Conservation (phyloP, 1,140 invertebrate genomes). For the Eurytemora carolleeae region DNA sequence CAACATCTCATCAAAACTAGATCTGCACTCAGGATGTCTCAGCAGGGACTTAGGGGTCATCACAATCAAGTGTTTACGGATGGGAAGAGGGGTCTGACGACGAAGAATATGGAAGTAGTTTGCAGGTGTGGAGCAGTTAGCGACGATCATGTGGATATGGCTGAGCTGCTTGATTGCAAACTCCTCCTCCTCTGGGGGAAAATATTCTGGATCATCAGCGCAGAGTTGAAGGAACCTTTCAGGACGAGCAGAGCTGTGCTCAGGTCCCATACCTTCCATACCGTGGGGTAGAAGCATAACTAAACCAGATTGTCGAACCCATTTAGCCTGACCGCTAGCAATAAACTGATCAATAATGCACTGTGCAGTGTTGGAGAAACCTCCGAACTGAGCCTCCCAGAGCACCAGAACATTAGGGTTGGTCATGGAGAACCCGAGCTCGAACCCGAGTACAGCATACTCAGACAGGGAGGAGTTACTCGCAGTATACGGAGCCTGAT, state of each 20-base stretch:
- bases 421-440: slow-evolving; percentile 91
- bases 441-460: slow-evolving; percentile 77
- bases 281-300: slow-evolving; percentile 91
- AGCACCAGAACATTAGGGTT: slow-evolving; percentile 92
- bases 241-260: slow-evolving; percentile 83
- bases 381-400: slow-evolving; percentile 98
- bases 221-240: slow-evolving; percentile 95
- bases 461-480: slow-evolving; percentile 94
- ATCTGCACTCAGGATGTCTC: slow-evolving; percentile 80
- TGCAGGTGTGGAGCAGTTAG: slow-evolving; percentile 90
- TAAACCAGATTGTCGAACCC: slow-evolving; percentile 88
- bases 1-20: slow-evolving; percentile 80
- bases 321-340: slow-evolving; percentile 85
- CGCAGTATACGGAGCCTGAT: slow-evolving; percentile 85
- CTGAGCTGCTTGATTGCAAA: slow-evolving; percentile 90
- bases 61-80: slow-evolving; percentile 83
- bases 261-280: slow-evolving; percentile 97
- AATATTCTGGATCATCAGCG: slow-evolving; percentile 84
- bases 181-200: slow-evolving; percentile 62
- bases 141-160: slow-evolving; percentile 91
- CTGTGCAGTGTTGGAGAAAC: slow-evolving; percentile 97
- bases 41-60: slow-evolving; percentile 95
- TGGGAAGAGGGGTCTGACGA: slow-evolving; percentile 82
- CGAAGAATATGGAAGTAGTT: slow-evolving; percentile 92
- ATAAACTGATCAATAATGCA: slow-evolving; percentile 99